These are phyloP conservation scores for Tenthredo mesomela DNA, from an alignment of 2,888 invertebrate species.

Conservation along the genomic window DNA sequence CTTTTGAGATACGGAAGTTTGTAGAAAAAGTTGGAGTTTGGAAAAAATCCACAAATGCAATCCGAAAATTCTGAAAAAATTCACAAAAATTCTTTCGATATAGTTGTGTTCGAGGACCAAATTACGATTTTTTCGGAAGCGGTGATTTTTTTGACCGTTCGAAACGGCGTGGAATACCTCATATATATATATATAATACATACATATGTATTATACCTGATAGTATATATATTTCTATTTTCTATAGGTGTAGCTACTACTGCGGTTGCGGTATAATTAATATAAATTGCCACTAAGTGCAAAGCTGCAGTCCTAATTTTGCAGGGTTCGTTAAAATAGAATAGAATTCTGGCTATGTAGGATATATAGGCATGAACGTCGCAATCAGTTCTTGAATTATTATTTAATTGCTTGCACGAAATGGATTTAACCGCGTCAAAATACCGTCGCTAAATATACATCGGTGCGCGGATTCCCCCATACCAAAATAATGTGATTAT, in stretches of 20 bases:
- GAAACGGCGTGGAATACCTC: too few relatives aligned
- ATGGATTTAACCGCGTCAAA: slow-evolving; percentile 33
- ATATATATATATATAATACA: too few relatives aligned
- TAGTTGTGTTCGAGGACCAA: too few relatives aligned
- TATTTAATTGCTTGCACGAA: slow-evolving; percentile 30
- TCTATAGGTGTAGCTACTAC: background rate
- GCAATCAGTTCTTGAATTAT: slow-evolving; percentile 25
- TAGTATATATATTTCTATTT: background rate
- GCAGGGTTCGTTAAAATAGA: background rate
- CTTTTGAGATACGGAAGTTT: too few relatives aligned
- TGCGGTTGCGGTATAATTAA: background rate
- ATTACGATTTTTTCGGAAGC: too few relatives aligned
- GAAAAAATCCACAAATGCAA: too few relatives aligned
- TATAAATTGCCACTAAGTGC: slow-evolving; percentile 30
- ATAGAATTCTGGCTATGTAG: background rate
- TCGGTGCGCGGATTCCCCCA: background rate
- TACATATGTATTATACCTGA: too few relatives aligned
- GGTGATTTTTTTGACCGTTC: too few relatives aligned
- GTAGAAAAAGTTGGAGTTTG: too few relatives aligned
- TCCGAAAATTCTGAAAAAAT: too few relatives aligned
- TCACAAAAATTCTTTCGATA: too few relatives aligned
- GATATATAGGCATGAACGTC: background rate
- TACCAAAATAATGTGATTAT: background rate
- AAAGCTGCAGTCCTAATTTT: background rate
- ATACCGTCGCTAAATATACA: background rate